Percentiles rank a stretch among this genome's conserved stretches.
Conservation (phyloP, 2,888 invertebrate species). For the Cosmia trapezina region DNA sequence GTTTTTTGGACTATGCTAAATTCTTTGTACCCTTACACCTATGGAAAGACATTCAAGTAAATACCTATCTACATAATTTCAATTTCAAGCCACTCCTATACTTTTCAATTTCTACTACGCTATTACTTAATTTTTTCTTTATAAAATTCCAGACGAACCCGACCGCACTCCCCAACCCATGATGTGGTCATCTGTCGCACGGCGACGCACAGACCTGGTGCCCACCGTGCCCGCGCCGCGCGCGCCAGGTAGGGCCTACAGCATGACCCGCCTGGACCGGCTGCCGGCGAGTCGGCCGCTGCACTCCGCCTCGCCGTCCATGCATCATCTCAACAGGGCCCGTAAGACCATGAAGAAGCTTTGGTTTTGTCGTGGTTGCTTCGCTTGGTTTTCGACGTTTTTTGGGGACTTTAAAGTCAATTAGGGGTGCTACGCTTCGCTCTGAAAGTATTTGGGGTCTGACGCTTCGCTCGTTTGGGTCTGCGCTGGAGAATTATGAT, state of each 20-base stretch:
- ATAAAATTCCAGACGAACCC: conserved; percentile 79
- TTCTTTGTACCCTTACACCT: no score
- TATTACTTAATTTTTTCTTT: no score
- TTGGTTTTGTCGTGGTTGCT: conserved; percentile 50
- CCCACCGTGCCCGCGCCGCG: conserved; percentile 94
- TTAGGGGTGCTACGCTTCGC: conserved; percentile 22
- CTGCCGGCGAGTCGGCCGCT: conserved; percentile 75
- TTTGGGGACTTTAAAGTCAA: neutral
- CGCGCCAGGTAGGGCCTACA: conserved; percentile 94
- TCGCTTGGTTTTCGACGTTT: conserved; percentile 39
- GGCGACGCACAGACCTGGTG: conserved; percentile 97
- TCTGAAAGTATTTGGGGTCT: conserved; percentile 13
- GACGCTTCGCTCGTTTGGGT: conserved; percentile 5
- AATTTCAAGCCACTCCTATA: no score
- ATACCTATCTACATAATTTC: no score
- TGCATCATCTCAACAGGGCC: conserved; percentile 83
- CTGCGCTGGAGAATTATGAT: neutral
- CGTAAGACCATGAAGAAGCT: conserved; percentile 75
- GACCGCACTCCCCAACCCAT: conserved; percentile 87
- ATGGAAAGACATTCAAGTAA: no score
- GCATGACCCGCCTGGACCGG: conserved; percentile 97
- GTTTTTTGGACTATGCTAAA: no score
- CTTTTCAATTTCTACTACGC: no score
- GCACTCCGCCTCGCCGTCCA: conserved; percentile 77
- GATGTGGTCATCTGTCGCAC: conserved; percentile 94